These are phyloP conservation scores for Hirtodrosophila histrioides DNA, from an alignment of 2,888 invertebrate species.

Conservation along the genomic window DNA sequence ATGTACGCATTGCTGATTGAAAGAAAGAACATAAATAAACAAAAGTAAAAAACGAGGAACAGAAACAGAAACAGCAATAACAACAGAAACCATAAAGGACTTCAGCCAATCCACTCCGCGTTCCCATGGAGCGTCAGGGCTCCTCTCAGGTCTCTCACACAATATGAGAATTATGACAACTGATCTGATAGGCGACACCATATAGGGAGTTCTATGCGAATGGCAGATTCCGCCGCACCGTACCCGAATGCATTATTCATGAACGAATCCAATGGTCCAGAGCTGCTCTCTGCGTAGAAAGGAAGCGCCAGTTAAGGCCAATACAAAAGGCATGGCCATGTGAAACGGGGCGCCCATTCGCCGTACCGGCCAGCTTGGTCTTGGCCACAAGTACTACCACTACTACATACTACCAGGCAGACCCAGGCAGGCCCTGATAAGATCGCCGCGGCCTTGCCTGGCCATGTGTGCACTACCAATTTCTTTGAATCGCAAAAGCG, in stretches of 20 bases:
- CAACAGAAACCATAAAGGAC: conserved; percentile 27
- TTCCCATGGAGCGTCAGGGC: conserved; percentile 56
- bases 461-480: conserved; percentile 76
- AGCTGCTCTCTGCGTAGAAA: conserved; percentile 27
- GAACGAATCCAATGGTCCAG: conserved; percentile 41
- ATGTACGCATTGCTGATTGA: conserved; percentile 28
- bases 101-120: conserved; percentile 44
- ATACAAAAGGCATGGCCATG: conserved; percentile 64
- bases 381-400: conserved; percentile 1
- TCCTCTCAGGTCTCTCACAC: conserved; percentile 48
- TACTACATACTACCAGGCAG: no score
- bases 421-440: conserved; percentile 43
- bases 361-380: no score
- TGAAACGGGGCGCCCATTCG: conserved; percentile 45
- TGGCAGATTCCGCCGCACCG: conserved; percentile 63
- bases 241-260: conserved; percentile 74
- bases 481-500: conserved; percentile 72
- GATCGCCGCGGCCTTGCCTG: conserved; percentile 51
- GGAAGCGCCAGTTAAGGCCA: conserved; percentile 14
- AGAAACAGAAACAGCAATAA: neutral
- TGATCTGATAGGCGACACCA: conserved; percentile 79
- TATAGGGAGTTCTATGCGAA: conserved; percentile 76
- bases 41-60: conserved; percentile 4
- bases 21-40: conserved; percentile 15
- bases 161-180: conserved; percentile 80